Conservation (phyloP, 2,888 invertebrate species). For the Syrista parreyssii region DNA sequence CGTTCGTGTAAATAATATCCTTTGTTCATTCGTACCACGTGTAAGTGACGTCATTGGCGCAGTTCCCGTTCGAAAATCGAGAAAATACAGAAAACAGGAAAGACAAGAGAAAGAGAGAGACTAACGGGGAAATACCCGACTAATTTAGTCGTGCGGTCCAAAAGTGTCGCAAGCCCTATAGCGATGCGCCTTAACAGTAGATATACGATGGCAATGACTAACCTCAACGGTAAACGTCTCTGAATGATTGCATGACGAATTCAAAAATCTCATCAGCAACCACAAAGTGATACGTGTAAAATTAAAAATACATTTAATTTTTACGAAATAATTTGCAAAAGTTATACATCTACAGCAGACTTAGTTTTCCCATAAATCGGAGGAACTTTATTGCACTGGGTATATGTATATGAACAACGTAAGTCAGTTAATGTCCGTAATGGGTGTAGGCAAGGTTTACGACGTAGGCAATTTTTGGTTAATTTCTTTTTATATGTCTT, state of each 20-base stretch:
- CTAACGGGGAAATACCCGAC: slow-evolving; percentile 10
- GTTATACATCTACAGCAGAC: no score
- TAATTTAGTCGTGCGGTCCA: background rate
- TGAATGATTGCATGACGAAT: no score
- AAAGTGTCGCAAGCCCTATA: slow-evolving; percentile 2
- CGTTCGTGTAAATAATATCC: background rate
- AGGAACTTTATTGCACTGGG: no score
- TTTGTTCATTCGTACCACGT: background rate
- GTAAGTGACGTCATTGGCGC: no score
- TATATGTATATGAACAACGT: background rate
- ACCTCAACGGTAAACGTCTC: no score
- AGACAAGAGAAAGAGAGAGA: background rate
- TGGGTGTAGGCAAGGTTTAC: background rate
- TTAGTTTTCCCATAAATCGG: no score
- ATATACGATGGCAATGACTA: no score
- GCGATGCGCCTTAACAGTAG: background rate
- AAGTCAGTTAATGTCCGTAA: background rate
- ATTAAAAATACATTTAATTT: background rate
- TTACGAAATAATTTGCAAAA: background rate
- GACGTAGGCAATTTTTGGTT: background rate
- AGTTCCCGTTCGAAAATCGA: background rate
- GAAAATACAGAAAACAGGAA: background rate
- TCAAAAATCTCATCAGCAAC: no score
- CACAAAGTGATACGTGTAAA: background rate
- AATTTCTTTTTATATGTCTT: background rate